phyloP scores from a whole-genome alignment of 1,140 invertebrate species.

The Ceratina calcarata region DNA sequence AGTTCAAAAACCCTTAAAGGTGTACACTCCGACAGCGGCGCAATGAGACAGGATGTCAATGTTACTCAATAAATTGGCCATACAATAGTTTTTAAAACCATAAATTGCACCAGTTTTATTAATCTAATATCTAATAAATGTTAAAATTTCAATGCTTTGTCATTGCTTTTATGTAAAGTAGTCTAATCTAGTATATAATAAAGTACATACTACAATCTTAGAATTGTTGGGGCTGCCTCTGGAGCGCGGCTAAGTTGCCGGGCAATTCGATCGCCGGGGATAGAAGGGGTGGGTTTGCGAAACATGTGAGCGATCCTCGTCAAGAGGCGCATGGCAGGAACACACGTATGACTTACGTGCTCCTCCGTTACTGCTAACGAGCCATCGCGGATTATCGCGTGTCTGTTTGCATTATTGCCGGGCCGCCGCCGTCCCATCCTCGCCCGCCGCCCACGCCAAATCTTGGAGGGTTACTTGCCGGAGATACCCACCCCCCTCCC shows the following conservation, averaged over 20 bases:
- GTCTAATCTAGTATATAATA: too few relatives aligned
- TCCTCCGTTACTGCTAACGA: constrained; percentile 47
- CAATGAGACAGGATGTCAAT: too few relatives aligned
- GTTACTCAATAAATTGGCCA: too few relatives aligned
- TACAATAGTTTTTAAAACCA: background rate
- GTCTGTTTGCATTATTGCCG: constrained; percentile 72
- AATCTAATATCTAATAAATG: too few relatives aligned
- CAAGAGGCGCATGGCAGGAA: constrained; percentile 50
- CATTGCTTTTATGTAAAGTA: too few relatives aligned
- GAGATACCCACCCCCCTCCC: constrained; percentile 48
- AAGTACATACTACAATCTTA: too few relatives aligned
- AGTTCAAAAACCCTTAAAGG: constrained; percentile 24
- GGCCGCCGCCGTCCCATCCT: background rate
- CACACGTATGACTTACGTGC: constrained; percentile 57
- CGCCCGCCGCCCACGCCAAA: constrained; percentile 26
- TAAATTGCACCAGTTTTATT: too few relatives aligned
- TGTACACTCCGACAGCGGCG: too few relatives aligned
- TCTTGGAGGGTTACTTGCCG: constrained; percentile 33
- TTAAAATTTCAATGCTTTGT: too few relatives aligned
- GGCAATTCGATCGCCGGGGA: background rate
- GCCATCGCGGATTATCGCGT: constrained; percentile 71
- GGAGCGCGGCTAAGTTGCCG: too few relatives aligned
- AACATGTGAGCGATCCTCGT: constrained; percentile 58
- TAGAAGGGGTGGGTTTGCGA: background rate
- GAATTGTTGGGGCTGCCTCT: too few relatives aligned